Conservation (phyloP, 2,888 invertebrate species). For the Dicranocentrus wangi region DNA sequence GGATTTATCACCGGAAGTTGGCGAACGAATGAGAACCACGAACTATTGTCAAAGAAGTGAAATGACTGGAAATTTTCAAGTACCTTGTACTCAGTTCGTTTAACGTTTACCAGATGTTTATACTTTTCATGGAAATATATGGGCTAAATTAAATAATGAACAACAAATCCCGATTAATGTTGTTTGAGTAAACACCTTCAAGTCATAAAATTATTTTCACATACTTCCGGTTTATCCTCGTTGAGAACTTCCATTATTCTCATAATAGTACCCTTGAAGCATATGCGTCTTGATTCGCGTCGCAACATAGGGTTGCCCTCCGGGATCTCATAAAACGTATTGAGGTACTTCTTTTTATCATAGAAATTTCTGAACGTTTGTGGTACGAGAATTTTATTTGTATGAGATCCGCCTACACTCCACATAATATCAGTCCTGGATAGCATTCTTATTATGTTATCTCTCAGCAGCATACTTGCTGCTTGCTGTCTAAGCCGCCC, state of each 20-base stretch:
- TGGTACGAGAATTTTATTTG: background rate
- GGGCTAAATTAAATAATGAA: background rate
- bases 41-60: background rate
- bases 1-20: conserved; percentile 14
- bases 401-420: conserved; percentile 29
- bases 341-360: background rate
- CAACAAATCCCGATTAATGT: too few species aligned
- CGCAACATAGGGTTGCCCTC: background rate
- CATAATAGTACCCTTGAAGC: conserved; percentile 19
- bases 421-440: conserved; percentile 15
- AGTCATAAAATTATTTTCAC: background rate
- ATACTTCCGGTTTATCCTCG: conserved; percentile 10
- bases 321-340: background rate
- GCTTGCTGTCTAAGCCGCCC: background rate
- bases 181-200: background rate
- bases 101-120: background rate
- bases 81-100: conserved; percentile 1
- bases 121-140: background rate
- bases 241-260: conserved; percentile 5
- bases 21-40: conserved; percentile 34
- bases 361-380: background rate
- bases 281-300: conserved; percentile 19
- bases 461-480: background rate
- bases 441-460: background rate
- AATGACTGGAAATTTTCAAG: conserved; percentile 15